Conservation (phyloP, 2,797 vertebrate species). For the Amphiprion clarkii region DNA sequence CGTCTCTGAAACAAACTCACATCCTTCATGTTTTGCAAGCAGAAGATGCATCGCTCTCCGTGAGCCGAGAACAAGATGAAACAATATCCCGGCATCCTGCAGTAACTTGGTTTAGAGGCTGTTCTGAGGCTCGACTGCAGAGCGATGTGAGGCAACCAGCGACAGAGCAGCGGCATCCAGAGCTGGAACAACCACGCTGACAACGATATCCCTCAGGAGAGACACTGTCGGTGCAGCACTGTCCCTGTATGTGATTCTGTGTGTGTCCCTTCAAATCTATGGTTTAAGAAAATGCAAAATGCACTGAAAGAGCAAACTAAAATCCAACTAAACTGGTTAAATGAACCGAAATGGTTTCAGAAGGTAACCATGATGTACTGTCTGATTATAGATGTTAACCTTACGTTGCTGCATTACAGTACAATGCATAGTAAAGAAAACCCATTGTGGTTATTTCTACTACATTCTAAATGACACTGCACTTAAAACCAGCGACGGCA, state of each 20-base stretch:
- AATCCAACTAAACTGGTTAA: neutral
- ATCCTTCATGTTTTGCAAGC: constrained; percentile 22
- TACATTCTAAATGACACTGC: no score
- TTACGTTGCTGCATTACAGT: no score
- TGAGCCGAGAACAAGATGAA: constrained; percentile 41
- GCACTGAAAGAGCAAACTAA: constrained; percentile 4
- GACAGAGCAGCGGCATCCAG: constrained; percentile 42
- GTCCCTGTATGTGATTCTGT: constrained; percentile 33
- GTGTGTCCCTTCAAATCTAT: constrained; percentile 26
- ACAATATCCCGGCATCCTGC: constrained; percentile 41
- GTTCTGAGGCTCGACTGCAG: constrained; percentile 15
- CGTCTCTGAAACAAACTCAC: constrained; percentile 19
- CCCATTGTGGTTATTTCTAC: no score
- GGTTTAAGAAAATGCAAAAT: constrained; percentile 12
- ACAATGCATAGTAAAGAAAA: no score
- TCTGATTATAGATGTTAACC: no score
- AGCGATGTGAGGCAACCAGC: constrained; percentile 29
- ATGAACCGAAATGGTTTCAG: neutral
- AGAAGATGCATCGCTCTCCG: constrained; percentile 38
- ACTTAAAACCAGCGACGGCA: no score
- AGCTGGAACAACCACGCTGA: constrained; percentile 39
- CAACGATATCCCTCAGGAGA: constrained; percentile 63
- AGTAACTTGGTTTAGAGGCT: constrained; percentile 50
- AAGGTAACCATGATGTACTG: neutral
- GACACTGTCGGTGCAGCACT: constrained; percentile 30